These are phyloP conservation scores for Nyctereutes procyonoides DNA, from an alignment of 2,113 vertebrate genomes.

Conservation along the genomic window DNA sequence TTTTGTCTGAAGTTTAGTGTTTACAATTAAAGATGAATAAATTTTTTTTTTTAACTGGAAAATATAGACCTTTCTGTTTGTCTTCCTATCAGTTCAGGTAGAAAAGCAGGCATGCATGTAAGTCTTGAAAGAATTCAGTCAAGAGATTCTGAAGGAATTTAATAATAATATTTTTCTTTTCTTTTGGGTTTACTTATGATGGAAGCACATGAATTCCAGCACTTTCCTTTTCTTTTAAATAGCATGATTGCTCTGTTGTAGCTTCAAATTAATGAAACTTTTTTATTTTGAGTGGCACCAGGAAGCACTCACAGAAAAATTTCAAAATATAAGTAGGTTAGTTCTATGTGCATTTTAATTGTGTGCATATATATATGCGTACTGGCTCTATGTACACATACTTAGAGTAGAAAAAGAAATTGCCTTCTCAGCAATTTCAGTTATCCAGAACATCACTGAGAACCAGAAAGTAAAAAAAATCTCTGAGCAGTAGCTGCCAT, in stretches of 20 bases:
- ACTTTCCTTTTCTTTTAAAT: not conserved
- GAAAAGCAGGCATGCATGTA: not conserved
- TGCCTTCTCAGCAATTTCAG: constrained; percentile 21
- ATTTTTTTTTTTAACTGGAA: constrained; percentile 50
- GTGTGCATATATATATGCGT: not conserved
- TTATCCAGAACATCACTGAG: not conserved
- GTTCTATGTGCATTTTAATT: constrained; percentile 22
- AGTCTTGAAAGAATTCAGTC: constrained; percentile 28
- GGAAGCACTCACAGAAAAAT: constrained; percentile 11
- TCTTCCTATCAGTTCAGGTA: constrained; percentile 23
- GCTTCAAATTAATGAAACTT: not conserved
- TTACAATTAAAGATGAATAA: constrained; percentile 37
- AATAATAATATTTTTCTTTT: constrained; percentile 20
- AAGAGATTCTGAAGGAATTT: constrained; percentile 52
- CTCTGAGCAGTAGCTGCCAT: not conserved
- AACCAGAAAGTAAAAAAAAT: constrained; percentile 46
- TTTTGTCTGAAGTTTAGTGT: constrained; percentile 66
- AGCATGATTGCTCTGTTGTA: not conserved
- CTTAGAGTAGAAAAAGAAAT: not conserved
- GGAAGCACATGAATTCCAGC: not conserved
- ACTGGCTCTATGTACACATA: not conserved
- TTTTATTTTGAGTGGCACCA: constrained; percentile 12
- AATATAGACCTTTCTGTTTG: constrained; percentile 38
- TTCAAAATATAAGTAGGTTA: not conserved
- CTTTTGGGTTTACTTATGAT: constrained; percentile 41